Base-by-base conservation (phyloP, 2,888 invertebrate genomes). In the Patella depressa region DNA sequence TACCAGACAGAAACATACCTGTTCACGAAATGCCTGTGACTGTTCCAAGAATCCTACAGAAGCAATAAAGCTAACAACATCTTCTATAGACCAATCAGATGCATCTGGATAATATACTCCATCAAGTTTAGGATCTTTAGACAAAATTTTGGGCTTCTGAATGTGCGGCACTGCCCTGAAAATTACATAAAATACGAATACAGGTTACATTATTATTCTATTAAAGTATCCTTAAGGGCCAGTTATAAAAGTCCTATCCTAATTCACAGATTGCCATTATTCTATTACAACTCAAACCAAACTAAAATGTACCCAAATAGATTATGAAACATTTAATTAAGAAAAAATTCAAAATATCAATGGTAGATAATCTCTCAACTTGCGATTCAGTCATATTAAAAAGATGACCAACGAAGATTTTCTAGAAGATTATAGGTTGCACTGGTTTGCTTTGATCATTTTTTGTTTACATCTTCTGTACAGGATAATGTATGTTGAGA, bases 11-110 rank as follows among this genome's bases (percentile, higher is more conserved):
- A 57, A 59, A 76, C 53, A 54, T 80, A 96, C 97, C 93, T 97
- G 96, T 83, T 96, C 95, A 88, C 94, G 94, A 85, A 98, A 96
- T 55, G 95, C 94, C 78, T 94, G 93, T 0, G 97, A 96, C 81
- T 92, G 91, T 89, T 96, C 95, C 77, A 95, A 94, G 84, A 93
- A 93, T 83, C 97, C 96, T 88, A 95, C 94, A 83, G 95, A 94
- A 2, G 93, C 92, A 88, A 98, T 95, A 85, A 89, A 97, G 74
- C 94, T 93, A 89, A 94, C 95, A 1, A 98, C 97, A 90, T 97
- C 95, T 80, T 95, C 94, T 29, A 95, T 94, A 0, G 94, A 94
- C 98, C 98, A 98, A 86, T 94, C 93, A 0, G 94, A 93, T 24
- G 96, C 95, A 90, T 96, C 96, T 2, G 96, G 96, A 72, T 88